Percentiles rank a stretch among this genome's conserved stretches.
Evolutionary conservation across 2,797 vertebrate species (phyloP).

Genomic region (Ptychobarbus kaznakovi): DNA sequence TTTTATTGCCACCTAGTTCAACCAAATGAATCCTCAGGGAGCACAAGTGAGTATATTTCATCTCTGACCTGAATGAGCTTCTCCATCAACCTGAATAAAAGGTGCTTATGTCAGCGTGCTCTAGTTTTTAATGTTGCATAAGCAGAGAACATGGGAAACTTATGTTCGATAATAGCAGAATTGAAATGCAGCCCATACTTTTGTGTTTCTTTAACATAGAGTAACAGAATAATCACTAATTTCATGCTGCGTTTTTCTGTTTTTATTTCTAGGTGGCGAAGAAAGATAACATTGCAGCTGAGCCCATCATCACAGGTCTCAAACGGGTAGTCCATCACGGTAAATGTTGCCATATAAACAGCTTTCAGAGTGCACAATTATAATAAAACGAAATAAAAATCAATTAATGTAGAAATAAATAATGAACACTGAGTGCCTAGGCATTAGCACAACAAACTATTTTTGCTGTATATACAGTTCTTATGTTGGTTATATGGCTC

Average conservation of each 20-base stretch:
- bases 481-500: neutral
- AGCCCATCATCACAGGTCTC: constrained; percentile 96
- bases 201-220: constrained; percentile 5
- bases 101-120: constrained; percentile 56
- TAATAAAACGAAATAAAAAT: neutral
- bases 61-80: constrained; percentile 80
- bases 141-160: constrained; percentile 1
- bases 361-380: neutral
- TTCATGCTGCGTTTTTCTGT: constrained; percentile 56
- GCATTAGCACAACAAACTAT: neutral
- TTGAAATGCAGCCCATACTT: neutral
- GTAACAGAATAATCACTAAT: constrained; percentile 15
- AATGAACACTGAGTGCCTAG: neutral
- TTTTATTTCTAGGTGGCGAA: constrained; percentile 84
- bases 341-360: constrained; percentile 75
- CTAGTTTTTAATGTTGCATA: constrained; percentile 41
- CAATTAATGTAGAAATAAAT: neutral
- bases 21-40: constrained; percentile 70
- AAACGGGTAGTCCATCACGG: constrained; percentile 98
- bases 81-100: constrained; percentile 71
- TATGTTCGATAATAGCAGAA: constrained; percentile 2
- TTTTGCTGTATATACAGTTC: neutral
- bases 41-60: constrained; percentile 74
- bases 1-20: constrained; percentile 77
- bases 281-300: constrained; percentile 95